Evolutionary conservation across 2,888 invertebrate species (phyloP), one percentile per base, ranked within the genome.

Genomic region (Drosophila aldrichi): DNA sequence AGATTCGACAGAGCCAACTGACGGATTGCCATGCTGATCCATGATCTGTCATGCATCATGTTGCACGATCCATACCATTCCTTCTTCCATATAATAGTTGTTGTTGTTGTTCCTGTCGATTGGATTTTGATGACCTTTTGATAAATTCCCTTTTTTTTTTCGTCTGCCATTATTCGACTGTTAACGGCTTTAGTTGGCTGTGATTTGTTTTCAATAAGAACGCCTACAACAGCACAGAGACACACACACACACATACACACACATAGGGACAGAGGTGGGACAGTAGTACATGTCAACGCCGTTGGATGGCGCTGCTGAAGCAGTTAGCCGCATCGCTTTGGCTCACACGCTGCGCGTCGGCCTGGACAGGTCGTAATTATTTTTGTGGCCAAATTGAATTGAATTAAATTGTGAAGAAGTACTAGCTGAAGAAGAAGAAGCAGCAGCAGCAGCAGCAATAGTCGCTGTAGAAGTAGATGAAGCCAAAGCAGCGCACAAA

Each of bases 311-410:
- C 85, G 82, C 82, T 77, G 14, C 29, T 49, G 46, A 55, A 58
- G 56, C 18, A 34, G 56, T 20, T 59, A 48, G 59, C 58, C 58
- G 25, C 20, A 34, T 29, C 22, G 54, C 52, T 16, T 58, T 46
- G 44, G 73, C 72, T 86, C 88, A 81, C 88, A 88, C 85, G 86
- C 77, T 82, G 86, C 86, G 86, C 86, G 88, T 88, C 77, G 83
- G 77, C 81, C 74, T 85, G 86, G 88, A 79, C 88, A 88, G 85
- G 72, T 76, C 77, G 88, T 88, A 88, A 86, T 86, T 86, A 83
- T 81, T 83, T 81, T 79, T 86, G 84, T 82, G 86, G 84, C 89
- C 88, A 89, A 89, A 89, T 84, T 89, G 88, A 88, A 89, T 86
- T 86, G 88, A 88, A 86, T 88, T 86, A 88, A 85, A 78, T 78